Base-by-base conservation (phyloP, 2,113 vertebrate species). In the Lota lota region DNA sequence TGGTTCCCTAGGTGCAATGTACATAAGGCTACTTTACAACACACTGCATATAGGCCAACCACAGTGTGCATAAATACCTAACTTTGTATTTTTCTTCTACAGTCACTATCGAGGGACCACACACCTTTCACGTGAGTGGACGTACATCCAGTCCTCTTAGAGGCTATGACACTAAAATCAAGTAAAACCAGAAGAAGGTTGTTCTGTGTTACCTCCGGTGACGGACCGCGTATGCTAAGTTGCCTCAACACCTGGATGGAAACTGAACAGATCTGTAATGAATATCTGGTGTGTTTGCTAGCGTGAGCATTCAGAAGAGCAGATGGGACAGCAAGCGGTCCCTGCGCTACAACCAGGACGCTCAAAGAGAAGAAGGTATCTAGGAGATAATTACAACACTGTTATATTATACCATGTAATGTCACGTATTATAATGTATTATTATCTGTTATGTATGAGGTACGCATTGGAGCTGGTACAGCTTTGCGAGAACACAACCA, bases 251-350 rank as follows among this genome's bases (percentile, higher is more conserved):
- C 28, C 28, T 33, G 28, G 40, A 47, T 1, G 40, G 10, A 47
- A 14, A 2, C 40, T 18, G 58, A 54, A 53, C 51, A 54, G 47
- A 61, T 24, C 19, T 33, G 4, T 4, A 40, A n/a, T 5, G 53
- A 56, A 18, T 56, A 56, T 56, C 40, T 47, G n/a, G 0, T n/a
- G 21, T 71, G 5, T 86, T 76, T 77, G 83, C 72, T 67, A 98
- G 96, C 19, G 93, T 98, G 61, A 97, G 95, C 63, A 57, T 94
- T 82, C 97, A 95, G 92, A 96, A 94, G 76, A 98, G 91, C 85
- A 98, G 98, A 77, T 99, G 97, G 97, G 97, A 99, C 89, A 92
- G 91, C 73, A 90, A 93, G 69, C 93, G 97, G 40, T 98, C 97
- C 17, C 82, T 98, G 86, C 90, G 97, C 70, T 98, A 92, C 91